Conservation (phyloP, 2,888 invertebrate species). For the Malachius bipustulatus region DNA sequence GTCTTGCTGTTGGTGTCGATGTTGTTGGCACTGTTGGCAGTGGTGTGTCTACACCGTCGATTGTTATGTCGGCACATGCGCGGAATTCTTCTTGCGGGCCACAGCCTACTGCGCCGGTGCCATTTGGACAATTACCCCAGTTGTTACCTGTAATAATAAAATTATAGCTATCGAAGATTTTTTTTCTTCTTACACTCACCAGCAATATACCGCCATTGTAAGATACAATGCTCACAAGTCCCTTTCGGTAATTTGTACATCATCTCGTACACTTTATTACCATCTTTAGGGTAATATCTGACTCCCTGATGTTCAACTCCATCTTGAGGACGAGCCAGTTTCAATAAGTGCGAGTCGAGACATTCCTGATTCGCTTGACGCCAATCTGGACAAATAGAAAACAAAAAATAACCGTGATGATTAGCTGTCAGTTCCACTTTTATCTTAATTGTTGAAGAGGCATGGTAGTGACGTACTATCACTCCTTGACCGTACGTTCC, state of each 20-base stretch:
- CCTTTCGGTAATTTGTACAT: conserved; percentile 42
- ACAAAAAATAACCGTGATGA: conserved; percentile 79
- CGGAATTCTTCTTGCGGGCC: conserved; percentile 84
- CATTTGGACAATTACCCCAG: conserved; percentile 66
- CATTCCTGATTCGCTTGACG: conserved; percentile 63
- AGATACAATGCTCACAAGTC: conserved; percentile 68
- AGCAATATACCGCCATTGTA: conserved; percentile 83
- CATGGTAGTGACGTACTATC: conserved; percentile 66
- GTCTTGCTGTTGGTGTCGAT: conserved; percentile 25
- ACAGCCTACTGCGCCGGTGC: conserved; percentile 70
- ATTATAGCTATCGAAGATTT: background rate
- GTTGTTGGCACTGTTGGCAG: conserved; percentile 29
- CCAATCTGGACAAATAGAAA: conserved; percentile 65
- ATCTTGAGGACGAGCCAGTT: conserved; percentile 37
- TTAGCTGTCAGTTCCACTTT: conserved; percentile 79
- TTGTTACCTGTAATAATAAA: conserved; percentile 45
- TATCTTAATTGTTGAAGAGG: conserved; percentile 55
- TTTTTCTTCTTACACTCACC: conserved; percentile 44
- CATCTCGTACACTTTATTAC: conserved; percentile 69
- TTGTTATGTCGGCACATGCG: conserved; percentile 69
- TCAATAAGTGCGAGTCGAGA: conserved; percentile 58
- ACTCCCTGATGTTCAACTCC: conserved; percentile 41
- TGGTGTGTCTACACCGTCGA: conserved; percentile 44
- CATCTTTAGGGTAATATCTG: conserved; percentile 63
- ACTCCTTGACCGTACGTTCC: conserved; percentile 74